These are phyloP conservation scores for Ailurus styani DNA, from an alignment of 2,113 vertebrate species.

Conservation along the genomic window DNA sequence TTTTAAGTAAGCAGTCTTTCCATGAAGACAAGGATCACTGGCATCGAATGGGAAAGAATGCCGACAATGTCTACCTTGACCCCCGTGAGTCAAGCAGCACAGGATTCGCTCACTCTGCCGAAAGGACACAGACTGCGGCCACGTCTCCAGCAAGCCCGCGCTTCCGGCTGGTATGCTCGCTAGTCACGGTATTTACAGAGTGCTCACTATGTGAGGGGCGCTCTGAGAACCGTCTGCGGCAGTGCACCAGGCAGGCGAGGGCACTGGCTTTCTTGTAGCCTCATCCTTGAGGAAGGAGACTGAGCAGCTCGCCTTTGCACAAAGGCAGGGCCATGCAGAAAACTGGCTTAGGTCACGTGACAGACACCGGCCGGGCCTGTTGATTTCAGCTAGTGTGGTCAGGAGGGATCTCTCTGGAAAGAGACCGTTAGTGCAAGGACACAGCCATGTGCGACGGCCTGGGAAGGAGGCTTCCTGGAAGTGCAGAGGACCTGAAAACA, in stretches of 20 bases:
- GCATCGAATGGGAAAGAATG: not conserved
- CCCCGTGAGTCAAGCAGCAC: not conserved
- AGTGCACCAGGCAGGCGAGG: not conserved
- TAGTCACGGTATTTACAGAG: not conserved
- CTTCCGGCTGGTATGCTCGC: not conserved
- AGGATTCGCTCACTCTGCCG: not conserved
- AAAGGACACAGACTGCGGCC: not conserved
- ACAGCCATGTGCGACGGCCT: no score
- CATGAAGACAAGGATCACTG: not conserved
- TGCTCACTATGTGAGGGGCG: accelerated
- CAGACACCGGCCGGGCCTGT: not conserved
- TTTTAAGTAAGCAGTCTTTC: not conserved
- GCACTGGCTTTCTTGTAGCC: not conserved
- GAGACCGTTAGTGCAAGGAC: not conserved
- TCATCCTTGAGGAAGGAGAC: not conserved
- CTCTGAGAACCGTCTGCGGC: no score
- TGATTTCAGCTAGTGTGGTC: not conserved
- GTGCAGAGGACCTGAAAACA: not conserved
- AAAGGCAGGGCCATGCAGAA: not conserved
- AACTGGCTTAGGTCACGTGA: not conserved
- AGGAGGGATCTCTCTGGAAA: not conserved
- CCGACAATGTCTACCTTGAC: not conserved
- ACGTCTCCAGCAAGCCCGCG: not conserved
- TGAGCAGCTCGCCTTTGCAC: not conserved
- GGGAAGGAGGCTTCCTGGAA: not conserved